These are phyloP conservation scores for Cephalotes varians DNA, from an alignment of 2,888 invertebrate species.

Conservation along the genomic window DNA sequence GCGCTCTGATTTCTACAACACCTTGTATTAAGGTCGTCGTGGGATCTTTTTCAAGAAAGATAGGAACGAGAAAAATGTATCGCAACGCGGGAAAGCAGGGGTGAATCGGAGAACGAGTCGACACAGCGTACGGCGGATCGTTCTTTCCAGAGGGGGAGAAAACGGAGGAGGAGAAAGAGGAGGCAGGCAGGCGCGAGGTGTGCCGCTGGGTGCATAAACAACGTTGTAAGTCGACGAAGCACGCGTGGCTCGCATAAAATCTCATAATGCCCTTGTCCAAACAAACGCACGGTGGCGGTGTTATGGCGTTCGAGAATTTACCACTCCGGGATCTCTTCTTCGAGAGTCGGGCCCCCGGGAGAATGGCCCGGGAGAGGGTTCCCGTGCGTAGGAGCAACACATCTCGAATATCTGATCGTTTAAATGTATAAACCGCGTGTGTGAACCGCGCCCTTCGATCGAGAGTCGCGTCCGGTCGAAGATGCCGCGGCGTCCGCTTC, in stretches of 20 bases:
- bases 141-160: neutral
- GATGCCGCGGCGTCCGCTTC: neutral
- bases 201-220: slow-evolving; percentile 72
- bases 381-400: slow-evolving; percentile 18
- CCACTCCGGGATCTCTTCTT: slow-evolving; percentile 70
- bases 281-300: slow-evolving; percentile 80
- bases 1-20: slow-evolving; percentile 17
- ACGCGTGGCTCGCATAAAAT: slow-evolving; percentile 80
- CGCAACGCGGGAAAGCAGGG: neutral
- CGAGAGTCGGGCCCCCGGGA: slow-evolving; percentile 10
- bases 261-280: slow-evolving; percentile 83
- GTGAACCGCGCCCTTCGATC: slow-evolving; percentile 12
- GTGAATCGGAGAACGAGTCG: neutral
- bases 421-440: neutral
- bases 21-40: neutral
- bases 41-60: neutral
- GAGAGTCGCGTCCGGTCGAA: slow-evolving; percentile 22
- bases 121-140: neutral
- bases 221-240: slow-evolving; percentile 66
- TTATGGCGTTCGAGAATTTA: slow-evolving; percentile 76
- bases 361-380: slow-evolving; percentile 14
- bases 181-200: slow-evolving; percentile 50
- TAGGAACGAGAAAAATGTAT: neutral
- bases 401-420: slow-evolving; percentile 44
- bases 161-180: neutral